Conservation (phyloP, 2,888 invertebrate species). For the Drosophila testacea region DNA sequence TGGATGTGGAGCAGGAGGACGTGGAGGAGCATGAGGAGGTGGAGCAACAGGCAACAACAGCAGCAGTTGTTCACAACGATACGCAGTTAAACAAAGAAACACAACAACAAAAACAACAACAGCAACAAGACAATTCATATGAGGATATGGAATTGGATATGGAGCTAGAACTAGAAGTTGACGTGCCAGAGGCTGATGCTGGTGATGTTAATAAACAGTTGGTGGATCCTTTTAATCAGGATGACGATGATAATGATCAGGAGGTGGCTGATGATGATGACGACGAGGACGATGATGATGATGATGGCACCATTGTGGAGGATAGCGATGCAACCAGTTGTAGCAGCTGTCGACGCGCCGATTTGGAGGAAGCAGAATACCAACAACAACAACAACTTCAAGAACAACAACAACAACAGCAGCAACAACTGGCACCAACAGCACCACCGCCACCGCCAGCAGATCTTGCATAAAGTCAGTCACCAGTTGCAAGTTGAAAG, state of each 20-base stretch:
- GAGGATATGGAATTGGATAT: slow-evolving; percentile 33
- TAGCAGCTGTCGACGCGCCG: slow-evolving; percentile 69
- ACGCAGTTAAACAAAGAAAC: slow-evolving; percentile 15
- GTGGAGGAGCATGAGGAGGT: slow-evolving; percentile 1
- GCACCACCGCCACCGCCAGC: slow-evolving; percentile 14
- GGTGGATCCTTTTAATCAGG: slow-evolving; percentile 5
- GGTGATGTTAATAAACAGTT: slow-evolving; percentile 1
- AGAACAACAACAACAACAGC: slow-evolving; percentile 14
- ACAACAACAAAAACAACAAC: slow-evolving; percentile 22
- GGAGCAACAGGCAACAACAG: slow-evolving; percentile 22
- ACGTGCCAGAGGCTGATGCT: not conserved
- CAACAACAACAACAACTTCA: slow-evolving; percentile 30
- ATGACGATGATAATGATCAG: slow-evolving; percentile 2
- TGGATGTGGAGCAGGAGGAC: slow-evolving; percentile 30
- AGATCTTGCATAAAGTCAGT: slow-evolving; percentile 9
- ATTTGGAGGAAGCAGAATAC: slow-evolving; percentile 52
- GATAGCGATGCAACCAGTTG: slow-evolving; percentile 74
- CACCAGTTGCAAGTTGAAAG: slow-evolving; percentile 13
- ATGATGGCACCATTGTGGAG: slow-evolving; percentile 68
- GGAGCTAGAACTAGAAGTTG: slow-evolving; percentile 23
- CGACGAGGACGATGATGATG: slow-evolving; percentile 43
- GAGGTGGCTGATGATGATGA: slow-evolving; percentile 4
- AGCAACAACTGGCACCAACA: slow-evolving; percentile 3
- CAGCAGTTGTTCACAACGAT: slow-evolving; percentile 19
- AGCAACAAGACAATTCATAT: slow-evolving; percentile 7